Conservation (phyloP, 37 sponge, comb jelly and placozoan genomes). For the Beroe forskalii region DNA sequence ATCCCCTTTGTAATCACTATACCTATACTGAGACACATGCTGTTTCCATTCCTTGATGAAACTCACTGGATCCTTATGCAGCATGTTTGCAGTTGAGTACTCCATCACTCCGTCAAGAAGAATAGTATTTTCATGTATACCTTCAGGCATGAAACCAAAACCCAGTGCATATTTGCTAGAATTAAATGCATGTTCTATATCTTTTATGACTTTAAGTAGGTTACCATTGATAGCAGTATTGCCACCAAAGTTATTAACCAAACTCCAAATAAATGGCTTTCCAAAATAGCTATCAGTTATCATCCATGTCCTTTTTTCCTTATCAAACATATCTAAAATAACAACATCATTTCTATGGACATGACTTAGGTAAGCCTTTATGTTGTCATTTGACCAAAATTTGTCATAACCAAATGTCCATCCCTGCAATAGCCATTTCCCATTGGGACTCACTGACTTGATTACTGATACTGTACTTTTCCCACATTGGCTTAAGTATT, state of each 20-base stretch:
- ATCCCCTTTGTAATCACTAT: background rate
- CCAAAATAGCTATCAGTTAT: constrained; percentile 1
- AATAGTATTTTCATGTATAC: constrained; percentile 53
- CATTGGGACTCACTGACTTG: background rate
- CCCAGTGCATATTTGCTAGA: background rate
- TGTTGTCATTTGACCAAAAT: background rate
- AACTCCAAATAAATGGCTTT: constrained; percentile 46
- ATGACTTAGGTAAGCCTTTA: background rate
- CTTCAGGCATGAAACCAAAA: constrained; percentile 61
- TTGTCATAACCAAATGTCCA: constrained; percentile 61
- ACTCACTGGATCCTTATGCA: background rate
- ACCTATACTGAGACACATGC: background rate
- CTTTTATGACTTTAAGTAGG: background rate
- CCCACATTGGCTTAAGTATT: background rate
- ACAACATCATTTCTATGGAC: background rate
- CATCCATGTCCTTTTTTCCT: background rate
- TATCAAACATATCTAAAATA: constrained; percentile 40
- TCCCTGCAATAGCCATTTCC: constrained; percentile 21
- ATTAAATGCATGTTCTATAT: background rate
- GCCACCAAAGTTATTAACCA: constrained; percentile 51
- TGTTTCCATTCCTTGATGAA: background rate
- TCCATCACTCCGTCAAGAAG: constrained; percentile 37
- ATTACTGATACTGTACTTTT: constrained; percentile 18
- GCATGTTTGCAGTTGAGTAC: background rate
- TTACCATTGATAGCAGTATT: constrained; percentile 55